Evolutionary conservation across 2,113 vertebrate genomes (phyloP).

Genomic region (Cryptotis parvus): DNA sequence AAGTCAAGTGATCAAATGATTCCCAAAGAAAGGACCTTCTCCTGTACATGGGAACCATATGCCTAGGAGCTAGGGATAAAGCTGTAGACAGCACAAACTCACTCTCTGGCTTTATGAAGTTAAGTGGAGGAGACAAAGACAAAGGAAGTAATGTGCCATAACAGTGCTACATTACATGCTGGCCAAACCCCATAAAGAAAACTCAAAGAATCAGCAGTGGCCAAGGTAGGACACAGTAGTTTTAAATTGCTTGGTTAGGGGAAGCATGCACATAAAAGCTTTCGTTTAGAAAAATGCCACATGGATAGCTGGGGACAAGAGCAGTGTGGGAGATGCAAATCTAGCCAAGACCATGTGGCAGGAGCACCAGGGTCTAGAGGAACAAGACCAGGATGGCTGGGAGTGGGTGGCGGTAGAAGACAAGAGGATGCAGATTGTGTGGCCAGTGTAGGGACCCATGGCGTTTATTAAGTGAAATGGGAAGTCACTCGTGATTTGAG

Average conservation of each 20-base stretch:
- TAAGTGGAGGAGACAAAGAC: background rate
- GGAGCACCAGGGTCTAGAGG: background rate
- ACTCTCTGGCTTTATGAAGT: background rate
- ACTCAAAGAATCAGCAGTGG: background rate
- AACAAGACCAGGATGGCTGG: background rate
- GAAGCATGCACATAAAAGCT: background rate
- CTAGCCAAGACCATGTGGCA: no score
- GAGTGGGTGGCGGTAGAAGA: background rate
- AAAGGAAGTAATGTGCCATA: background rate
- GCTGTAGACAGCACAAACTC: background rate
- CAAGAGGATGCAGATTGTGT: background rate
- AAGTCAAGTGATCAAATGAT: no score
- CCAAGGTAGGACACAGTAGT: background rate
- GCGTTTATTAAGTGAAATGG: background rate
- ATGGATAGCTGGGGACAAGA: background rate
- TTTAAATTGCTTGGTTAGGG: slow-evolving; percentile 29
- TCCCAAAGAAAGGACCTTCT: slow-evolving; percentile 5
- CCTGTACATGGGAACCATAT: background rate
- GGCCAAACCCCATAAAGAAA: background rate
- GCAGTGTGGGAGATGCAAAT: background rate
- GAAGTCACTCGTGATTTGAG: background rate
- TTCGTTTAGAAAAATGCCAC: background rate
- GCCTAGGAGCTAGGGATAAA: background rate
- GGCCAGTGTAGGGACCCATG: background rate
- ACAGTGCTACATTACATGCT: background rate